These are phyloP conservation scores for Nautilus pompilius DNA, from an alignment of 1,140 invertebrate genomes.

Conservation along the genomic window DNA sequence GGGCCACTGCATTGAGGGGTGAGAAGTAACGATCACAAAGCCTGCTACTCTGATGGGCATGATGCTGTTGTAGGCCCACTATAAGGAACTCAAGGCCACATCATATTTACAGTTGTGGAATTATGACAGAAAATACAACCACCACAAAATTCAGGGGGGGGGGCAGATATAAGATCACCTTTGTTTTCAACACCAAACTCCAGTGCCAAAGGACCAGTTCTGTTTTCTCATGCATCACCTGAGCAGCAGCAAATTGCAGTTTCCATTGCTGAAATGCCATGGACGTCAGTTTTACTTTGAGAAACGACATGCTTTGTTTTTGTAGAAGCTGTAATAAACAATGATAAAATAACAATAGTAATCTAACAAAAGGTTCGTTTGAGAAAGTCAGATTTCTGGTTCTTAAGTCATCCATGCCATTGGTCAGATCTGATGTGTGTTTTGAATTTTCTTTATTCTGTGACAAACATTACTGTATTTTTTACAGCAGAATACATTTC, in stretches of 20 bases:
- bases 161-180: conserved; percentile 18
- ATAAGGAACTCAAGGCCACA: not conserved
- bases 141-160: not conserved
- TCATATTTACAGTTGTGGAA: not conserved
- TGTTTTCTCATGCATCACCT: conserved; percentile 19
- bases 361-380: too few species aligned
- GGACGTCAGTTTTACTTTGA: conserved; percentile 21
- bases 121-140: not conserved
- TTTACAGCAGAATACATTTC: too few species aligned
- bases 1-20: not conserved
- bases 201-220: conserved; percentile 41
- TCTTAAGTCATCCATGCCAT: too few species aligned
- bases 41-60: not conserved
- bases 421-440: too few species aligned
- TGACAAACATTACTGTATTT: too few species aligned
- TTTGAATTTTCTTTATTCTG: too few species aligned
- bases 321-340: conserved; percentile 31
- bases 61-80: not conserved
- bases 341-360: too few species aligned
- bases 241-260: conserved; percentile 7
- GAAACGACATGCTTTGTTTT: conserved; percentile 31
- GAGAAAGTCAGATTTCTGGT: too few species aligned
- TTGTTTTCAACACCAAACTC: conserved; percentile 37
- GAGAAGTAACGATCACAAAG: not conserved
- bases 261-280: conserved; percentile 28